Conservation (phyloP, 2,113 vertebrate species). For the Tympanuchus pallidicinctus region DNA sequence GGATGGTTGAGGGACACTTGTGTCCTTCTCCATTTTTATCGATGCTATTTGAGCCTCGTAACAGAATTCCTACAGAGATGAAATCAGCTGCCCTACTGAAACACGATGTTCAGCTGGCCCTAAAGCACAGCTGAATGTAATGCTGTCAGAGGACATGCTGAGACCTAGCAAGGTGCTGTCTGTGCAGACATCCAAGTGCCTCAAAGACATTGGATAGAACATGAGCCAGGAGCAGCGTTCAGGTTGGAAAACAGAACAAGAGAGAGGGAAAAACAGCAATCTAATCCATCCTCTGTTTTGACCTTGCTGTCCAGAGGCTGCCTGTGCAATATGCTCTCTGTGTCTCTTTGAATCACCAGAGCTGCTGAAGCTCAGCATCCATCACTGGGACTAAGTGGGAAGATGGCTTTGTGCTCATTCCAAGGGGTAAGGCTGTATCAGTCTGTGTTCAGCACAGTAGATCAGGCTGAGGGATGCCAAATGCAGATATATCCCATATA, state of each 20-base stretch:
- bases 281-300: background rate
- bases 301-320: background rate
- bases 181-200: background rate
- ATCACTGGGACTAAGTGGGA: background rate
- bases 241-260: background rate
- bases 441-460: background rate
- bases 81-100: constrained; percentile 14
- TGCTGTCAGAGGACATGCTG: background rate
- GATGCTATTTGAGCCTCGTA: constrained; percentile 20
- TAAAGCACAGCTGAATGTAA: background rate
- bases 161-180: background rate
- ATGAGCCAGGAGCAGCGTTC: background rate
- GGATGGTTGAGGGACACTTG: constrained; percentile 39
- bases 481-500: background rate
- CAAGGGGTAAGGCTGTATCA: rapidly evolving
- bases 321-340: rapidly evolving
- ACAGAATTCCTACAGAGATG: constrained; percentile 31
- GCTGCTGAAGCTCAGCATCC: background rate
- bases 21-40: constrained; percentile 57
- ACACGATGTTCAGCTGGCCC: background rate
- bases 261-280: background rate
- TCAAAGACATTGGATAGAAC: background rate
- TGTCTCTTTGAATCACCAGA: background rate
- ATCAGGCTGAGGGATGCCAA: background rate
- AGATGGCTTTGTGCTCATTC: background rate